Percentiles rank a stretch among this genome's conserved stretches.
Conservation (phyloP, 2,888 invertebrate species). For the Fragum fragum region DNA sequence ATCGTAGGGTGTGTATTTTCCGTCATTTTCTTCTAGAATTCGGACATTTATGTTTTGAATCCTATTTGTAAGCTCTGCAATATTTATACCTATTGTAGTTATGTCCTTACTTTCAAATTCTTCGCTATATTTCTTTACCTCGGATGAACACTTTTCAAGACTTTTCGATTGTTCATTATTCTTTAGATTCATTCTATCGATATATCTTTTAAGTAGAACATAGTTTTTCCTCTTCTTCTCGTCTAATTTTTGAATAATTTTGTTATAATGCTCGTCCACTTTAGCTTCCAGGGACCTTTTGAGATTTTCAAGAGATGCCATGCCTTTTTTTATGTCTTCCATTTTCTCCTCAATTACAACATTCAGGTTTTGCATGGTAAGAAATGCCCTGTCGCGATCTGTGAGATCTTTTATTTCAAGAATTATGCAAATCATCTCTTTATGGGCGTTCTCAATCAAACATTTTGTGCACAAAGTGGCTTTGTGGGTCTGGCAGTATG, state of each 20-base stretch:
- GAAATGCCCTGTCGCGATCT: neutral
- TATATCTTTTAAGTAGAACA: neutral
- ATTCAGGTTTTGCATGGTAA: neutral
- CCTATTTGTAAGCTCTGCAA: neutral
- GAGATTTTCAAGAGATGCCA: neutral
- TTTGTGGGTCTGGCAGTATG: neutral
- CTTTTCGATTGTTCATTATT: neutral
- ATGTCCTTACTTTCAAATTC: neutral
- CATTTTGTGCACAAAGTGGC: constrained; percentile 1
- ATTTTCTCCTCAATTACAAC: neutral
- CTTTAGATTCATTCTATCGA: neutral
- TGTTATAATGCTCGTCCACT: neutral
- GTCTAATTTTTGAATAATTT: neutral
- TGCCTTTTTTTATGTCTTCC: neutral
- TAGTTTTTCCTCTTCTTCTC: constrained; percentile 8
- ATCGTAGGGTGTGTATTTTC: neutral
- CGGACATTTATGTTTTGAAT: neutral
- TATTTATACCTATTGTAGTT: neutral
- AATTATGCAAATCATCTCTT: neutral
- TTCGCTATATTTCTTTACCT: neutral
- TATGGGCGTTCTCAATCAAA: constrained; percentile 3
- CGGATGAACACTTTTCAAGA: neutral
- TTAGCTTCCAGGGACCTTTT: neutral
- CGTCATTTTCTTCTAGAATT: neutral
- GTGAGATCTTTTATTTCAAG: neutral